Base-by-base conservation (phyloP, 2,888 invertebrate genomes). In the Papilio demoleus region DNA sequence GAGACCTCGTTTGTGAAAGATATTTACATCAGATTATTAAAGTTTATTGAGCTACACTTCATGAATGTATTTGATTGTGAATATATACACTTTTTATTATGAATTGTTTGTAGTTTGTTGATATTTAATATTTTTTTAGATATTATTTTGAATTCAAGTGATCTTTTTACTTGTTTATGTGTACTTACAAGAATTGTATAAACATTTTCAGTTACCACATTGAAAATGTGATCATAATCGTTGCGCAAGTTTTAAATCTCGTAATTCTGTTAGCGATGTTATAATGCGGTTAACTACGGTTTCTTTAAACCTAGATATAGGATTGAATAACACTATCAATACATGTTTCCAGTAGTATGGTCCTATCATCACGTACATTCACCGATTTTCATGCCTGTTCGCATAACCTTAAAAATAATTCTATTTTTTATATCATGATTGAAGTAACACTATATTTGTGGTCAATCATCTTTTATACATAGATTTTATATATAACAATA, bases 191-290 rank as follows among this genome's bases (percentile, higher is more conserved):
- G n/a, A n/a, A n/a, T n/a, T n/a, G n/a, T n/a, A n/a, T n/a, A n/a
- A n/a, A n/a, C n/a, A n/a, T n/a, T n/a, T n/a, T n/a, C n/a, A n/a
- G n/a, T 1, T 1, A 50, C 24, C 5, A 5, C n/a, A 53, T 53
- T 60, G n/a, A 36, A 67, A 67, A 34, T 40, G 40, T 67, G 60
- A 53, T 67, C 67, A 67, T 67, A 63, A 65, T 47, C 63, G 56
- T 63, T 67, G 59, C 6, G 58, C 19, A 68, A 68, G 38, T 63
- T 34, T 36, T 68, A 68, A 68, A 63, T 58, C 63, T 63, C 47
- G 47, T 63, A 68, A 63, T 53, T 47, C 63, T 58, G 63, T 68
- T 63, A 68, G 68, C 58, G 36, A 67, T 61, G 68, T 68, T 63
- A 63, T 67, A 68, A 68, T 68, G 36, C 63, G 58, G 58, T 68